phyloP scores from a whole-genome alignment of 2,797 vertebrate species.

The Sebastes steindachneri region DNA sequence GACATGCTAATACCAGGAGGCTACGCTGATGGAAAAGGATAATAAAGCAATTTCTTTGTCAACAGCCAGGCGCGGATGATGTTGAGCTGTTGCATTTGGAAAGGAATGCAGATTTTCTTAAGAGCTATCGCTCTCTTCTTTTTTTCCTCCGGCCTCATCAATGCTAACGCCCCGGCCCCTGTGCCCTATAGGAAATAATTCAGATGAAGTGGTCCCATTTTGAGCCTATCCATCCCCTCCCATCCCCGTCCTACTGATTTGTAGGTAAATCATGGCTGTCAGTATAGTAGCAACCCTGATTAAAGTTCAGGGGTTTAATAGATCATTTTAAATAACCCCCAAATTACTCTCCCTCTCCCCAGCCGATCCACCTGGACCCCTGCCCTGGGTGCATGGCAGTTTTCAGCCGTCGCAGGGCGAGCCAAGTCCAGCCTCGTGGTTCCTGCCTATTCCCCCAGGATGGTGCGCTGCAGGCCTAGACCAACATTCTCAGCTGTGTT shows the following conservation, averaged over 20 bases:
- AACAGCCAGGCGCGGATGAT: constrained; percentile 49
- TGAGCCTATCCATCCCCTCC: constrained; percentile 81
- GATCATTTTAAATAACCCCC: constrained; percentile 95
- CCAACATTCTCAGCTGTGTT: constrained; percentile 99
- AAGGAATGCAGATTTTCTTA: constrained; percentile 59
- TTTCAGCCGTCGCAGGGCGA: constrained; percentile 88
- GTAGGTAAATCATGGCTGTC: constrained; percentile 91
- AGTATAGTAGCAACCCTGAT: constrained; percentile 95
- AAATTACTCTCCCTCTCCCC: constrained; percentile 88
- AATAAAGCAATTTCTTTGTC: constrained; percentile 59
- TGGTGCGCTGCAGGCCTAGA: constrained; percentile 88
- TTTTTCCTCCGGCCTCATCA: constrained; percentile 50
- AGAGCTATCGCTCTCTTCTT: constrained; percentile 28
- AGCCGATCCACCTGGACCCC: constrained; percentile 95
- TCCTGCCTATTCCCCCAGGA: constrained; percentile 99
- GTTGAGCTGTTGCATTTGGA: constrained; percentile 50
- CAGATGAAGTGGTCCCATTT: constrained; percentile 81
- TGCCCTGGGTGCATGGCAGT: constrained; percentile 93
- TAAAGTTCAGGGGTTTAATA: constrained; percentile 99
- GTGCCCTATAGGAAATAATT: constrained; percentile 58
- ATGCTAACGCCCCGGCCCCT: constrained; percentile 45
- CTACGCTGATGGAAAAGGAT: constrained; percentile 58
- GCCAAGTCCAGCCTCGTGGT: constrained; percentile 94
- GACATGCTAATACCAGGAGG: constrained; percentile 49
- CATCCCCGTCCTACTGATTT: constrained; percentile 83